Evolutionary conservation across 2,113 vertebrate genomes (phyloP), one percentile per base, ranked within the genome.

Genomic region (Phrynocephalus versicolor): DNA sequence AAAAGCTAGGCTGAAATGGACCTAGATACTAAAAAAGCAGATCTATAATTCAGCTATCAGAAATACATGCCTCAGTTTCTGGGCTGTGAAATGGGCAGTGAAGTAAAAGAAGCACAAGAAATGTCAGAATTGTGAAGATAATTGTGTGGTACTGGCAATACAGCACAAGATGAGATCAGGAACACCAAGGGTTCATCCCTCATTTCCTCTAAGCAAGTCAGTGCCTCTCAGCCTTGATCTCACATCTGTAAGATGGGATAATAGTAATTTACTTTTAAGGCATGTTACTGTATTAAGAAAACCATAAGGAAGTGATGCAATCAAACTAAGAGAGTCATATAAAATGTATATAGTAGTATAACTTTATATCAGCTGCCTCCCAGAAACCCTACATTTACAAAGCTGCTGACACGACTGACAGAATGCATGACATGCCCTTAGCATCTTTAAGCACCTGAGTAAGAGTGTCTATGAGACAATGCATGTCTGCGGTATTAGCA

Each of bases 401-500:
- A 33, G 55, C 58, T 2, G 0, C n/a, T 57, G 5, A 0, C 19
- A 45, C 60, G 77, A 80, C 73, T 0, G 0, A 76, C 81, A 19
- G 69, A 15, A 82, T 80, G 79, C 78, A 75, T 51, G 0, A 0
- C 14, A 87, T 57, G 25, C 55, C 75, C 82, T 19, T 0, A 0
- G 3, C 0, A 0, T 88, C 77, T 74, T 92, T 80, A 51, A 4
- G 81, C 92, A 88, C 35, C 69, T 67, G 82, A 39, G 89, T 83
- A 45, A 82, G 89, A 79, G 87, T 92, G 83, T 89, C 90, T 92
- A 88, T 55, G 78, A 94, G 92, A 92, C 79, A 94, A 82, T 92
- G 75, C 73, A 79, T 79, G 90, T 90, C 91, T 92, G 90, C 6
- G 79, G 91, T 91, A 85, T 91, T 87, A 92, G 93, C 91, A 93